phyloP scores from a whole-genome alignment of 2,113 vertebrate genomes.

The Colistium nudipinnis region DNA sequence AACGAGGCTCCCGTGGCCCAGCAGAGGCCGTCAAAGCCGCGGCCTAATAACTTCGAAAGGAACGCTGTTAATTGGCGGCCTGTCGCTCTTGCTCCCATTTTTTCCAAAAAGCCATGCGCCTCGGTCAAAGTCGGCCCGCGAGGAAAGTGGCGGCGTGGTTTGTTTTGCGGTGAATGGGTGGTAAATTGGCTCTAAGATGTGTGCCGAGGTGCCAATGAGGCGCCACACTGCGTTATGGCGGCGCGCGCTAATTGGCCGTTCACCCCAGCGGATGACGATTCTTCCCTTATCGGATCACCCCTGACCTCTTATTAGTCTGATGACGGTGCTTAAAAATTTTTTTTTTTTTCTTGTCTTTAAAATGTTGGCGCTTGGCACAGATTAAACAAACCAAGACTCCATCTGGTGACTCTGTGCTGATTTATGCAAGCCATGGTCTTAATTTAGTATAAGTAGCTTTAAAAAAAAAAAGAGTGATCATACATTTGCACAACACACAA shows the following conservation, averaged over 20 bases:
- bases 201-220: background rate
- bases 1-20: conserved; percentile 9
- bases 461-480: too few species aligned
- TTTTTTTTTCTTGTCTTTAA: too few species aligned
- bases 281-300: background rate
- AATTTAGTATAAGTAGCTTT: too few species aligned
- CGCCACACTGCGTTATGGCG: background rate
- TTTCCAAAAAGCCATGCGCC: conserved; percentile 8
- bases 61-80: conserved; percentile 57
- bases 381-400: too few species aligned
- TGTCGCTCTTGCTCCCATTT: conserved; percentile 18
- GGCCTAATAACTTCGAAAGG: conserved; percentile 48
- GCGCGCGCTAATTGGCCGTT: background rate
- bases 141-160: too few species aligned
- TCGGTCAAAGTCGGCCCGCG: background rate
- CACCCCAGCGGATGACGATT: background rate
- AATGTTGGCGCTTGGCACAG: too few species aligned
- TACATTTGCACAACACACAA: too few species aligned
- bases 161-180: too few species aligned
- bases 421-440: too few species aligned
- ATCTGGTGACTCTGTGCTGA: too few species aligned
- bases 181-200: too few species aligned
- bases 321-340: too few species aligned
- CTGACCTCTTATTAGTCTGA: background rate
- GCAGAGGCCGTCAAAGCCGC: conserved; percentile 36